These are phyloP conservation scores for Plectropomus leopardus DNA, from an alignment of 2,113 vertebrate species.

Conservation along the genomic window DNA sequence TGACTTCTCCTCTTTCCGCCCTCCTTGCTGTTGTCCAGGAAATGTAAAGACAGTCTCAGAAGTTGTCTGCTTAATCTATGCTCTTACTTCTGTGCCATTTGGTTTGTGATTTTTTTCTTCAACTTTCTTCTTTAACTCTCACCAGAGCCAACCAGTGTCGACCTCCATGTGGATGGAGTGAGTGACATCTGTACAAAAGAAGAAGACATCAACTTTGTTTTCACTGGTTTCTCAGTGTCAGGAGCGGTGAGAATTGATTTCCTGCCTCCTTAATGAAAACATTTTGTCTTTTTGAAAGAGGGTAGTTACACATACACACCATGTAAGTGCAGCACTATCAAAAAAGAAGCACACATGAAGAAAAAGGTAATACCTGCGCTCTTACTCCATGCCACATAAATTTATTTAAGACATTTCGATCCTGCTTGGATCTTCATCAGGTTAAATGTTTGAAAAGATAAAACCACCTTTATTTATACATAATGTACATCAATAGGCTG, in stretches of 20 bases:
- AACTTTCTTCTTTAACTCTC: neutral
- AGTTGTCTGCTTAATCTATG: neutral
- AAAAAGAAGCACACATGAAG: no score
- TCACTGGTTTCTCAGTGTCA: conserved; percentile 95
- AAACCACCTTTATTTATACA: no score
- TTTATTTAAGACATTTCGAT: no score
- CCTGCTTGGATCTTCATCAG: no score
- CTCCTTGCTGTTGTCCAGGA: neutral
- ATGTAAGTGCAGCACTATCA: no score
- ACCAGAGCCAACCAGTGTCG: conserved; percentile 93
- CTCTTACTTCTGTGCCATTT: neutral
- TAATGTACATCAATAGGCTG: no score
- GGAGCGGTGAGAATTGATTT: conserved; percentile 87
- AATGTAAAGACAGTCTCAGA: neutral
- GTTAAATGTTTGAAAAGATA: no score
- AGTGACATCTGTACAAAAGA: conserved; percentile 97
- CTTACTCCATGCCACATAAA: no score
- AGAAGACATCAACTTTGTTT: conserved; percentile 97
- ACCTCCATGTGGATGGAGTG: conserved; percentile 95
- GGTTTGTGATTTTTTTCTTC: neutral
- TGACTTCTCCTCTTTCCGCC: no score
- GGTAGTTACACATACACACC: no score
- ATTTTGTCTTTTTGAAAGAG: neutral
- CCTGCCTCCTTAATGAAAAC: neutral
- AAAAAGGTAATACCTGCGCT: no score